Evolutionary conservation across 2,113 vertebrate genomes (phyloP).

Genomic region (Laterallus jamaicensis): DNA sequence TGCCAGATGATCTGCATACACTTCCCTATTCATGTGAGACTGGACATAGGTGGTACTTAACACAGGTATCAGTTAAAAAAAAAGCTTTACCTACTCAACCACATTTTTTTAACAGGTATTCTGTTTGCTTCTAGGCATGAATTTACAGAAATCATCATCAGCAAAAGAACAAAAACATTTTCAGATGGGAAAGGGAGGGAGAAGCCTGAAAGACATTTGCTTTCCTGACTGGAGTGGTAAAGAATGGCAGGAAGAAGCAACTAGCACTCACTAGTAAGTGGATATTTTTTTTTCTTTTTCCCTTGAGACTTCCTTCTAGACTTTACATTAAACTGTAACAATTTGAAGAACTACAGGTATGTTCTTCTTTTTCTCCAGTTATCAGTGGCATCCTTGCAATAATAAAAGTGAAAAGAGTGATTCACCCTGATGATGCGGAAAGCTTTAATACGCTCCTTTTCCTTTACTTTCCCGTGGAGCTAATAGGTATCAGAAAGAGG

Average conservation of each 20-base stretch:
- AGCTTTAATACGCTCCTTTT: slow-evolving; percentile 58
- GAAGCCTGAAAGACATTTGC: not conserved
- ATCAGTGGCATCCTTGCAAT: slow-evolving; percentile 53
- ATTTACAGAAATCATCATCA: not conserved
- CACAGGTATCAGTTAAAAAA: not conserved
- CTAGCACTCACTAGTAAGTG: not conserved
- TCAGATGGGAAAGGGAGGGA: not conserved
- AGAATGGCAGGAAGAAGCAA: not conserved
- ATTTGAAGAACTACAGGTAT: not conserved
- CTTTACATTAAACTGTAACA: slow-evolving; percentile 5
- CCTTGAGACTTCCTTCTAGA: not conserved
- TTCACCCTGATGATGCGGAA: slow-evolving; percentile 63
- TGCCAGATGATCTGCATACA: not conserved
- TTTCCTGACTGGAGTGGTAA: not conserved
- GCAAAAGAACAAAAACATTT: not conserved
- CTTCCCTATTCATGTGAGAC: not conserved
- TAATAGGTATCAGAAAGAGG: slow-evolving; percentile 67
- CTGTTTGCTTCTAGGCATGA: not conserved
- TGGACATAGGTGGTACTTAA: not conserved
- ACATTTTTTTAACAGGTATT: not conserved
- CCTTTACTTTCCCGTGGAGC: slow-evolving; percentile 59
- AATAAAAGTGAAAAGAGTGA: slow-evolving; percentile 52
- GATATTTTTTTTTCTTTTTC: not conserved
- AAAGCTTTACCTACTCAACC: not conserved
- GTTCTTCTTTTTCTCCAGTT: slow-evolving; percentile 43